phyloP scores from a whole-genome alignment of 2,113 vertebrate genomes.

The Mesitornis unicolor region DNA sequence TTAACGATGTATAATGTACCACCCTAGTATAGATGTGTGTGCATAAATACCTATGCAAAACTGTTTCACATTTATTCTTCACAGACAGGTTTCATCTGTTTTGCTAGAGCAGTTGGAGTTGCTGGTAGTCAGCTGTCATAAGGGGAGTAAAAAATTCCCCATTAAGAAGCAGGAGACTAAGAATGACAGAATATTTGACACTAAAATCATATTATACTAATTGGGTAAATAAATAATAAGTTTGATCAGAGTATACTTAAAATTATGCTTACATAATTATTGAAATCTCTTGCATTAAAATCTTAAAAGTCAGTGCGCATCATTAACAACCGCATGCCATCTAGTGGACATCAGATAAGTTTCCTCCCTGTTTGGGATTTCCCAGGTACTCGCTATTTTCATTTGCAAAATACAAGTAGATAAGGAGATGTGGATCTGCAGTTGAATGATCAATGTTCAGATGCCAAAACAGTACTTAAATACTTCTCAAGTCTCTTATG shows the following conservation, averaged over 20 bases:
- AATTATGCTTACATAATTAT: neutral
- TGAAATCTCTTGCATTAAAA: neutral
- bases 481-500: neutral
- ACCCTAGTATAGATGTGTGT: neutral
- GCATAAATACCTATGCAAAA: neutral
- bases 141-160: neutral
- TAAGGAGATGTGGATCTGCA: neutral
- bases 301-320: neutral
- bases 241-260: neutral
- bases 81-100: neutral
- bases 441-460: neutral
- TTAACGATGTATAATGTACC: neutral
- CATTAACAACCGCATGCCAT: conserved; percentile 29
- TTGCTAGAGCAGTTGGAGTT: neutral
- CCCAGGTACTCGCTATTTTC: neutral
- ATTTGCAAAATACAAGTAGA: neutral
- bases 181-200: neutral
- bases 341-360: conserved; percentile 20
- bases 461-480: neutral
- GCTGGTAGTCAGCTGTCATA: neutral
- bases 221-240: neutral
- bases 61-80: neutral
- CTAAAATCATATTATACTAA: neutral
- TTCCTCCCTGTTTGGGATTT: neutral
- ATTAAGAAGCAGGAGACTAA: neutral